Evolutionary conservation across 2,113 vertebrate species (phyloP).

Genomic region (Acanthisitta chloris): DNA sequence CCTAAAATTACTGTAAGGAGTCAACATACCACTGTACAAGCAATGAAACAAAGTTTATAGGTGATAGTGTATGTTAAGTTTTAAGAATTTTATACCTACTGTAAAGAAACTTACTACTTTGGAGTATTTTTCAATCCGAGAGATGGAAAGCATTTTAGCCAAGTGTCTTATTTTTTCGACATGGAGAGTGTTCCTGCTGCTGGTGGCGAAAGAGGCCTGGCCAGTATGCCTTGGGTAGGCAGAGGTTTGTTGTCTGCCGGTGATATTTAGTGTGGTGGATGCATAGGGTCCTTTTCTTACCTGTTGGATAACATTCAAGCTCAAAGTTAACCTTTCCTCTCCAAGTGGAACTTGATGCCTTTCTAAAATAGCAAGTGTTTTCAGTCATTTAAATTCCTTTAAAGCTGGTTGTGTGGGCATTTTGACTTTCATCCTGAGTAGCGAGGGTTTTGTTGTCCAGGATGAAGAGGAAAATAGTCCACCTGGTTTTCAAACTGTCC

Average conservation of each 20-base stretch:
- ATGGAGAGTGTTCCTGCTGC: neutral
- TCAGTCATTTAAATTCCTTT: neutral
- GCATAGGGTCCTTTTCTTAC: neutral
- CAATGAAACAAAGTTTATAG: neutral
- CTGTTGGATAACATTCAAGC: neutral
- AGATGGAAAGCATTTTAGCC: neutral
- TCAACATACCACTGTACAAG: neutral
- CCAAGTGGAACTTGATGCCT: neutral
- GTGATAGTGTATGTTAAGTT: neutral
- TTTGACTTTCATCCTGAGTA: neutral
- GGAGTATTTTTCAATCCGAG: neutral
- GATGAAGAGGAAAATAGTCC: neutral
- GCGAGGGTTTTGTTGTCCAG: neutral
- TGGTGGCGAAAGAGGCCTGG: neutral
- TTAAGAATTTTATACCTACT: neutral
- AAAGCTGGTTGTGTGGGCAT: neutral
- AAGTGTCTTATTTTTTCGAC: neutral
- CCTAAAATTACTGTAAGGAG: neutral
- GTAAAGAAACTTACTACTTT: neutral
- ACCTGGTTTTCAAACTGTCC: neutral
- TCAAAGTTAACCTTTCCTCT: neutral
- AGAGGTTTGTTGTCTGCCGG: neutral
- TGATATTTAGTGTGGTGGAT: neutral
- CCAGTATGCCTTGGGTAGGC: neutral
- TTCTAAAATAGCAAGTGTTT: neutral